Percentiles rank a stretch among this genome's conserved stretches.
Conservation (phyloP, 2,797 vertebrate genomes). For the Notamacropus eugenii region DNA sequence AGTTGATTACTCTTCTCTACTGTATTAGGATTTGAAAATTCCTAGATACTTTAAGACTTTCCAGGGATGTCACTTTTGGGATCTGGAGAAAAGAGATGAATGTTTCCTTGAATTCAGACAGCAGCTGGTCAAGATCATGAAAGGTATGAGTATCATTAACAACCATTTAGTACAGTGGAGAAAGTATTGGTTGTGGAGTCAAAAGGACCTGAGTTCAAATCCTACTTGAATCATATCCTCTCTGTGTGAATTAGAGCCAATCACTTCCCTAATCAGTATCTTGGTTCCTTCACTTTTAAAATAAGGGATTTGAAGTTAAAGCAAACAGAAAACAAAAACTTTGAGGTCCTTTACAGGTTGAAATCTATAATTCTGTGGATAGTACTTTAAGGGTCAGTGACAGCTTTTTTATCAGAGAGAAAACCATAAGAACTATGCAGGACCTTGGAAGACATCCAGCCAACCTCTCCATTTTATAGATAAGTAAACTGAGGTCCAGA, state of each 20-base stretch:
- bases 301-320: not conserved
- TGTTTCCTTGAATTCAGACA: slow-evolving; percentile 11
- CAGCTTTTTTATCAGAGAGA: not conserved
- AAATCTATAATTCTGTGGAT: not conserved
- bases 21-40: not conserved
- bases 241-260: not conserved
- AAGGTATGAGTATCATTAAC: not conserved
- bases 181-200: not conserved
- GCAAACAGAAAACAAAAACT: not conserved
- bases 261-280: not conserved
- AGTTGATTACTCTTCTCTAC: not conserved
- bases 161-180: not conserved
- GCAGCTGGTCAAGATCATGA: not conserved
- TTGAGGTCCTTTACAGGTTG: not conserved
- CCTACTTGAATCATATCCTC: not conserved
- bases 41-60: not conserved
- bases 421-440: not conserved
- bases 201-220: not conserved
- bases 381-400: not conserved
- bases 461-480: not conserved
- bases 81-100: not conserved
- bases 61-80: not conserved
- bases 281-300: not conserved
- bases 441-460: not conserved
- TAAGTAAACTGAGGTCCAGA: not conserved